Conservation (phyloP, 2,113 vertebrate genomes). For the Melanotaenia duboulayi region DNA sequence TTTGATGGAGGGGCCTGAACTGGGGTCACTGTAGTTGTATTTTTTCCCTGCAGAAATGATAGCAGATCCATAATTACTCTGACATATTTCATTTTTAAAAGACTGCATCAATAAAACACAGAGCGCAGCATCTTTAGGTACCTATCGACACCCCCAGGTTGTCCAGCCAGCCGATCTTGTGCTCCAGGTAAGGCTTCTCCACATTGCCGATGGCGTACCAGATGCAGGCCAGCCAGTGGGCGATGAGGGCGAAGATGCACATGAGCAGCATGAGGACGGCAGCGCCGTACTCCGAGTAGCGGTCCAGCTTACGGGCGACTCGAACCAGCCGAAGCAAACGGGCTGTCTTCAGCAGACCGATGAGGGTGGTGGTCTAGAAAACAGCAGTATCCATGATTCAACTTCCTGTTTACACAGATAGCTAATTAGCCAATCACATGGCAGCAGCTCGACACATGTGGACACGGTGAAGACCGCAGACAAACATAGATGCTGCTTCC, state of each 20-base stretch:
- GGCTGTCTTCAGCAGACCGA: slow-evolving; percentile 97
- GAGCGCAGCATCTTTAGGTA: not conserved
- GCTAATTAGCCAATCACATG: not conserved
- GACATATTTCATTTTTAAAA: too few relatives aligned
- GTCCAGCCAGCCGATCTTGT: slow-evolving; percentile 99
- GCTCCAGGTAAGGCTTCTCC: slow-evolving; percentile 94
- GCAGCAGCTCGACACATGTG: too few relatives aligned
- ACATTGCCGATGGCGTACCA: slow-evolving; percentile 99
- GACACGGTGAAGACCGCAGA: too few relatives aligned
- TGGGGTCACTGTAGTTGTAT: slow-evolving; percentile 95
- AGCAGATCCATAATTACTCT: not conserved
- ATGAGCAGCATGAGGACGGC: slow-evolving; percentile 98
- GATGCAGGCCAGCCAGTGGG: slow-evolving; percentile 98
- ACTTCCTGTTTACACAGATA: not conserved
- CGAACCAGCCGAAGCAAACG: slow-evolving; percentile 93
- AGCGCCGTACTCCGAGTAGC: slow-evolving; percentile 97
- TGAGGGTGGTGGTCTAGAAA: slow-evolving; percentile 93
- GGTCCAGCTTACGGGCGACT: slow-evolving; percentile 96
- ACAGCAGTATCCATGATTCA: not conserved
- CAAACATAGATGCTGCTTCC: too few relatives aligned
- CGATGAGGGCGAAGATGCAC: slow-evolving; percentile 98
- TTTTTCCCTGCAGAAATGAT: slow-evolving; percentile 85
- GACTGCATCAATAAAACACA: too few relatives aligned
- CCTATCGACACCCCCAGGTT: slow-evolving; percentile 95
- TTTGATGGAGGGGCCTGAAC: slow-evolving; percentile 97